phyloP scores from a whole-genome alignment of 2,888 invertebrate species.

The Nasonia oneida region DNA sequence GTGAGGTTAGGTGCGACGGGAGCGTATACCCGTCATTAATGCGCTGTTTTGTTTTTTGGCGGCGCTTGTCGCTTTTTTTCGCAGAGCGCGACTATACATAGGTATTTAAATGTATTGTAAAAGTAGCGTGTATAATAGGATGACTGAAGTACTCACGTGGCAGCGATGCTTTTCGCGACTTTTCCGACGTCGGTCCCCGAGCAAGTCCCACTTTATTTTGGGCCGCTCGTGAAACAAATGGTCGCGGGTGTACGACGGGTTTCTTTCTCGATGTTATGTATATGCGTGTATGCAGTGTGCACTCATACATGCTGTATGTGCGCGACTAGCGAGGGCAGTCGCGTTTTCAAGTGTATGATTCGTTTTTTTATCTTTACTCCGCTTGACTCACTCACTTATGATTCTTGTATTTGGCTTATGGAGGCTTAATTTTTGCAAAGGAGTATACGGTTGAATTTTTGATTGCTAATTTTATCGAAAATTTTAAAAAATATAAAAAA shows the following conservation, averaged over 20 bases:
- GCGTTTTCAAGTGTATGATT: background rate
- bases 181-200: background rate
- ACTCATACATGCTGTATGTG: too few species aligned
- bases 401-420: background rate
- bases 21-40: constrained; percentile 43
- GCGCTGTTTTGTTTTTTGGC: constrained; percentile 54
- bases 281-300: too few species aligned
- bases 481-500: too few species aligned
- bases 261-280: background rate
- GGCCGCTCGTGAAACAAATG: background rate
- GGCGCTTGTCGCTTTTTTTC: constrained; percentile 33
- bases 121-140: background rate
- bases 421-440: background rate
- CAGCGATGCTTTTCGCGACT: background rate
- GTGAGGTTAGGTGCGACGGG: constrained; percentile 54
- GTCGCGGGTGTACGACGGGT: background rate
- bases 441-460: too few species aligned
- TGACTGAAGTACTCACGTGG: background rate
- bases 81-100: background rate
- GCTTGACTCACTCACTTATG: background rate
- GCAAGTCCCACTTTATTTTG: background rate
- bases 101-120: background rate
- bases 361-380: background rate
- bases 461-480: too few species aligned
- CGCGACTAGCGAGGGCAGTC: background rate